Base-by-base conservation (phyloP, 2,797 vertebrate species). In the Falco peregrinus region DNA sequence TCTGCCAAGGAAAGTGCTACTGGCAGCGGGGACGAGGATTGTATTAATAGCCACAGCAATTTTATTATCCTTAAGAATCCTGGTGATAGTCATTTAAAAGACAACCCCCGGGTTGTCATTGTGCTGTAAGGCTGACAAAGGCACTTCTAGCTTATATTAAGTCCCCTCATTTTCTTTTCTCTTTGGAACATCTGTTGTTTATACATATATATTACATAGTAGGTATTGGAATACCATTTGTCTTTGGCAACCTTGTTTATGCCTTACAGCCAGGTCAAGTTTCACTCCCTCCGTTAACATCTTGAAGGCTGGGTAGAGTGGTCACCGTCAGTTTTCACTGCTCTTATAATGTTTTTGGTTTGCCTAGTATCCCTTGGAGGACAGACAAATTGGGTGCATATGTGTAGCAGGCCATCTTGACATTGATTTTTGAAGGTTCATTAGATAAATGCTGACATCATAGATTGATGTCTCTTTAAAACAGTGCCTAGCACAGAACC, bases 381-480 rank as follows among this genome's bases (percentile, higher is more conserved):
- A 90, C 82, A 87, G 90, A 96, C 95, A 97, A 78, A 98, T 97
- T 94, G 96, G 97, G 96, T 94, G 96, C 97, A 92, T 97, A 97
- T 97, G 85, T 97, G 97, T 98, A 98, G 97, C 95, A 90, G 98
- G 97, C 98, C 98, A 97, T 98, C 98, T 97, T 92, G 97, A 97
- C 98, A 99, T 99, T 98, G 99, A 99, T 99, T 99, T 98, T 98
- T 98, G 98, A 98, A 98, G 98, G 98, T 99, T 99, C 99, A 98
- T 99, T 99, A 99, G 98, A 99, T 99, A 99, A 99, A 99, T 99
- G 99, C 99, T 99, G 99, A 99, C 99, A 99, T 99, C 98, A 99
- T 97, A 98, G 99, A 99, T 98, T 99, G 99, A 99, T 99, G 99
- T 99, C 99, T 99, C 99, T 99, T 99, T 99, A 99, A 99, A 99